These are phyloP conservation scores for Noctua janthe DNA, from an alignment of 2,888 invertebrate species.

Conservation along the genomic window DNA sequence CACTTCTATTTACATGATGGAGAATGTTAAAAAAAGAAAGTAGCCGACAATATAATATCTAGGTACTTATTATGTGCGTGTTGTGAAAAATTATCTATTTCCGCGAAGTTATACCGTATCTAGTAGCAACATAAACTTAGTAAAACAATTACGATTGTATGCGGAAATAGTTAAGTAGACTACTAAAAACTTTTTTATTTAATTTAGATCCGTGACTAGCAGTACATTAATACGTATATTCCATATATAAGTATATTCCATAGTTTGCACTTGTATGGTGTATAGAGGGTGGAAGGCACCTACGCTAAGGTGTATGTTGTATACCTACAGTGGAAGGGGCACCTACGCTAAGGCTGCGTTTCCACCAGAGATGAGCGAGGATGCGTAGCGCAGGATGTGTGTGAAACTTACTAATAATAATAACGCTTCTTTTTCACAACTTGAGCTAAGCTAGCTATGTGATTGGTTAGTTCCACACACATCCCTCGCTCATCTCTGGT, in stretches of 20 bases:
- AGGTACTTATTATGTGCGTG: background rate
- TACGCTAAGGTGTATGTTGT: too few relatives aligned
- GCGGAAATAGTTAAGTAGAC: background rate
- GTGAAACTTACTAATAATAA: too few relatives aligned
- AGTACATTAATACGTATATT: background rate
- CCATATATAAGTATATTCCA: background rate
- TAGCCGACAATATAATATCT: background rate
- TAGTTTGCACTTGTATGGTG: too few relatives aligned
- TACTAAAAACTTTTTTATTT: background rate
- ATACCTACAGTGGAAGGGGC: too few relatives aligned
- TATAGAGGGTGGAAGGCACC: too few relatives aligned
- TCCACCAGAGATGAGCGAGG: too few relatives aligned
- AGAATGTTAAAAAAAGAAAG: constrained; percentile 19
- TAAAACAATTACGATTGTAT: background rate
- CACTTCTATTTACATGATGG: background rate
- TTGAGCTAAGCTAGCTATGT: too few relatives aligned
- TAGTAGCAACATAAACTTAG: background rate
- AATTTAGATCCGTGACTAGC: background rate
- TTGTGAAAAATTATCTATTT: background rate
- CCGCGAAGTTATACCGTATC: background rate
- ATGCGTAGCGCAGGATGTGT: too few relatives aligned
- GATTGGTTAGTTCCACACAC: too few relatives aligned
- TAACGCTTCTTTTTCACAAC: too few relatives aligned
- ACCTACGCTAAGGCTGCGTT: too few relatives aligned
- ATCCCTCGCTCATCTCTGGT: too few relatives aligned